A percentile compares a stretch with the other conserved stretches of the same genome.
Conservation (phyloP, 2,113 vertebrate species). For the Perca schrenkii region DNA sequence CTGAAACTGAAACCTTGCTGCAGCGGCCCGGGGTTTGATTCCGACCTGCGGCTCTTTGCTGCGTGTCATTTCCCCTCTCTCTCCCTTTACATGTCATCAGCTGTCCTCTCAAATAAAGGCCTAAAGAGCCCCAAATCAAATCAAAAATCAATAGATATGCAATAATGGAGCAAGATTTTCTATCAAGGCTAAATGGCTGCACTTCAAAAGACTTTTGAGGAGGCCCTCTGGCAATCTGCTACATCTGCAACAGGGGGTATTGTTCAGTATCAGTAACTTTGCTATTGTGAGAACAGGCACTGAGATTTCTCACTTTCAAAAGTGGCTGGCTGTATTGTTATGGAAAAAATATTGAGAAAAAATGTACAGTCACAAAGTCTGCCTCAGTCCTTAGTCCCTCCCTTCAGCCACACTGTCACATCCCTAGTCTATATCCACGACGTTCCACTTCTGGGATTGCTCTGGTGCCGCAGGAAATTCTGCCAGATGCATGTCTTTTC, state of each 20-base stretch:
- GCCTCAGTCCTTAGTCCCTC: not conserved
- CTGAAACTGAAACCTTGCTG: too few species aligned
- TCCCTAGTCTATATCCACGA: too few species aligned
- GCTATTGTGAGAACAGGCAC: constrained; percentile 3
- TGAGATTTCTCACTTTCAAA: not conserved
- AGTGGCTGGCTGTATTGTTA: not conserved
- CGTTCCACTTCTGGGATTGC: too few species aligned
- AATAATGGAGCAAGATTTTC: not conserved
- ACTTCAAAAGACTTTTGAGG: constrained; percentile 30
- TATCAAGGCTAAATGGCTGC: constrained; percentile 25
- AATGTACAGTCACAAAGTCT: not conserved
- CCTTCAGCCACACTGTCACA: not conserved
- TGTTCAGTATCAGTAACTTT: not conserved
- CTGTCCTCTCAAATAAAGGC: too few species aligned
- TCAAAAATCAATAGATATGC: constrained; percentile 18
- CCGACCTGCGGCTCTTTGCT: too few species aligned
- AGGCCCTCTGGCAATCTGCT: constrained; percentile 4
- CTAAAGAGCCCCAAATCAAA: too few species aligned
- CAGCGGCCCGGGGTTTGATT: too few species aligned
- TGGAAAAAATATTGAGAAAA: not conserved
- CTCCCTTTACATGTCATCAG: too few species aligned
- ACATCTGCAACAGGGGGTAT: constrained; percentile 9
- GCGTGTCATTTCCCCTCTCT: too few species aligned
- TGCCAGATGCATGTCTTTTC: too few species aligned
- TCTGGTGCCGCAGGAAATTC: too few species aligned